Conservation (phyloP, 2,797 vertebrate genomes). For the Octomys mimax region DNA sequence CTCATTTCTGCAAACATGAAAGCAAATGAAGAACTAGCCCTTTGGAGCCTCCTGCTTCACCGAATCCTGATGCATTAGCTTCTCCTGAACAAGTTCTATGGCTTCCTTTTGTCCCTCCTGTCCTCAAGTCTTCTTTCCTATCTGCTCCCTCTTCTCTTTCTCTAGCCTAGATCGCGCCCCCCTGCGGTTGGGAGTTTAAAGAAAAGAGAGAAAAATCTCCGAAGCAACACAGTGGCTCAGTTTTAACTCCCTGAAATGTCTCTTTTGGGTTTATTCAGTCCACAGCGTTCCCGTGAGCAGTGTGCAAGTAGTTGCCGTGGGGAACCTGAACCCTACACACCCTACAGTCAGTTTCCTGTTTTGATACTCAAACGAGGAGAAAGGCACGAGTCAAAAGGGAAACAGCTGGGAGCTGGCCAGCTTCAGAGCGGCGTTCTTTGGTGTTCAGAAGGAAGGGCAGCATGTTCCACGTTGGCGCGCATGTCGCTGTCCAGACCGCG, state of each 20-base stretch:
- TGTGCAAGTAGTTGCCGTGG: not conserved
- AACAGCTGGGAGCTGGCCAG: not conserved
- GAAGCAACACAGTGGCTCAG: not conserved
- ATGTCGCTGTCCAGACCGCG: constrained; percentile 76
- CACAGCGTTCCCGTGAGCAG: not conserved
- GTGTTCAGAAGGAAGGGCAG: not conserved
- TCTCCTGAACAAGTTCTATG: not conserved
- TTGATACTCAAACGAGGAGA: not conserved
- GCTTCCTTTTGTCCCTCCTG: constrained; percentile 7
- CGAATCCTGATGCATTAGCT: not conserved
- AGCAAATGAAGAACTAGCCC: constrained; percentile 10
- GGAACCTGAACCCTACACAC: constrained; percentile 3
- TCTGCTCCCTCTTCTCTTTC: not conserved
- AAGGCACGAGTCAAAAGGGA: not conserved
- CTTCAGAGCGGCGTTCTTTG: not conserved
- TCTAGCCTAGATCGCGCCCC: constrained; percentile 57
- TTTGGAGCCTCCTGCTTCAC: not conserved
- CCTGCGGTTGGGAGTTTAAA: constrained; percentile 42
- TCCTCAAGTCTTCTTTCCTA: not conserved
- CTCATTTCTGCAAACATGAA: constrained; percentile 29
- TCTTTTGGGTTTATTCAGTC: constrained; percentile 23
- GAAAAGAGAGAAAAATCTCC: not conserved
- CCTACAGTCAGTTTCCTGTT: not conserved
- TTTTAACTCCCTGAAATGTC: constrained; percentile 47
- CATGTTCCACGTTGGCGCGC: fast-evolving